Evolutionary conservation across 1,140 invertebrate species (phyloP).

Genomic region (Bombus vancouverensis): DNA sequence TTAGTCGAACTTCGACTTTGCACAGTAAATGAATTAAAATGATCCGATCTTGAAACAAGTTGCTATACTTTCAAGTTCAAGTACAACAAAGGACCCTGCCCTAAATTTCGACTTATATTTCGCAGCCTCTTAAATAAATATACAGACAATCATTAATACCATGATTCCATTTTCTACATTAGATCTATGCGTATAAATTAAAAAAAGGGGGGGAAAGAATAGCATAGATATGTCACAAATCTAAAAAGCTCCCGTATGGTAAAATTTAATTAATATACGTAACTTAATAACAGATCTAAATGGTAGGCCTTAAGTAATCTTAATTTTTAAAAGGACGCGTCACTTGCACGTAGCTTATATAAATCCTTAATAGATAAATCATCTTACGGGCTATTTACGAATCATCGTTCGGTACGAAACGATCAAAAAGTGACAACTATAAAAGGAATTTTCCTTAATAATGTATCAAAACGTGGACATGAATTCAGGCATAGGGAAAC

Average conservation of each 20-base stretch:
- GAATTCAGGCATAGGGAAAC: slow-evolving; percentile 7
- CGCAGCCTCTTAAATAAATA: slow-evolving; percentile 19
- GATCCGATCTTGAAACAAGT: slow-evolving; percentile 36
- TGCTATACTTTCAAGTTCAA: not conserved
- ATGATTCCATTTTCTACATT: slow-evolving; percentile 14
- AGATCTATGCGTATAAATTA: slow-evolving; percentile 1
- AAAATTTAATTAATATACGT: slow-evolving; percentile 64
- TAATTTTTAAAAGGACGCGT: slow-evolving; percentile 66
- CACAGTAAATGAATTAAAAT: slow-evolving; percentile 24
- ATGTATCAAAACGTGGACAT: slow-evolving; percentile 50
- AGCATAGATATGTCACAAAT: slow-evolving; percentile 55
- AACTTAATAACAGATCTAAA: slow-evolving; percentile 65
- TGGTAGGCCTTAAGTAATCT: slow-evolving; percentile 68
- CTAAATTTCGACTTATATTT: not conserved
- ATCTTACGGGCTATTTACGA: slow-evolving; percentile 47
- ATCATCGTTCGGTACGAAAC: slow-evolving; percentile 8
- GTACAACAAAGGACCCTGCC: not conserved
- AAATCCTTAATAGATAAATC: slow-evolving; percentile 59
- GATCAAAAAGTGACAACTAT: slow-evolving; percentile 50
- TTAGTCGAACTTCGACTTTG: not conserved
- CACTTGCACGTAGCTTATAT: slow-evolving; percentile 61
- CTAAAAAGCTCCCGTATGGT: slow-evolving; percentile 44
- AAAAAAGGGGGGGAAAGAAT: not conserved
- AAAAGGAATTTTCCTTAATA: slow-evolving; percentile 58
- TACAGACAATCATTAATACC: not conserved